phyloP scores from a whole-genome alignment of 2,797 vertebrate species.

The Epinephelus coioides region DNA sequence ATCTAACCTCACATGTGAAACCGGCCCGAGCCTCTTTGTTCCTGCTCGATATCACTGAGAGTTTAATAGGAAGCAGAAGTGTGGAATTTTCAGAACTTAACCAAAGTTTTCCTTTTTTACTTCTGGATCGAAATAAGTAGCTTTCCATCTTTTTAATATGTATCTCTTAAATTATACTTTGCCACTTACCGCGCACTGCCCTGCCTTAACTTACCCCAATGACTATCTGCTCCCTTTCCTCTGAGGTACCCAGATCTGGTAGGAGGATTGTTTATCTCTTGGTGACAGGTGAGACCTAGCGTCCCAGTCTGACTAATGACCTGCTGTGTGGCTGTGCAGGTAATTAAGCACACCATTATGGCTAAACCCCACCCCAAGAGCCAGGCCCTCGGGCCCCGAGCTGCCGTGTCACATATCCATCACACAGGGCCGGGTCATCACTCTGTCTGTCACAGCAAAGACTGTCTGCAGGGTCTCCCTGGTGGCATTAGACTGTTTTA shows the following conservation, averaged over 20 bases:
- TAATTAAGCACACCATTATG: conserved; percentile 90
- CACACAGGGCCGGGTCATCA: conserved; percentile 79
- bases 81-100: conserved; percentile 5
- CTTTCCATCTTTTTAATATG: conserved; percentile 39
- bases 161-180: conserved; percentile 31
- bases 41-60: background rate
- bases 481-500: conserved; percentile 62
- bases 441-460: conserved; percentile 76
- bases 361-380: conserved; percentile 82
- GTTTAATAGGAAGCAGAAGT: conserved; percentile 1
- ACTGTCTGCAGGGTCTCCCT: conserved; percentile 71
- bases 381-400: conserved; percentile 71
- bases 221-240: conserved; percentile 50
- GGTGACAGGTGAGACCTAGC: conserved; percentile 82
- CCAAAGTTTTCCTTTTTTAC: conserved; percentile 10
- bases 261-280: conserved; percentile 82
- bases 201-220: conserved; percentile 29
- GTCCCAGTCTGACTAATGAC: conserved; percentile 84
- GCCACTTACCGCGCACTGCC: conserved; percentile 14
- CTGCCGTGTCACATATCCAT: conserved; percentile 85
- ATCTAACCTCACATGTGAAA: conserved; percentile 27
- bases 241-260: conserved; percentile 65
- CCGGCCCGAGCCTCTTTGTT: conserved; percentile 10
- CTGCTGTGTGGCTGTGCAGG: conserved; percentile 84
- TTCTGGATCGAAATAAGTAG: conserved; percentile 19